phyloP scores from a whole-genome alignment of 2,797 vertebrate species.

The Crocidura indochinensis region DNA sequence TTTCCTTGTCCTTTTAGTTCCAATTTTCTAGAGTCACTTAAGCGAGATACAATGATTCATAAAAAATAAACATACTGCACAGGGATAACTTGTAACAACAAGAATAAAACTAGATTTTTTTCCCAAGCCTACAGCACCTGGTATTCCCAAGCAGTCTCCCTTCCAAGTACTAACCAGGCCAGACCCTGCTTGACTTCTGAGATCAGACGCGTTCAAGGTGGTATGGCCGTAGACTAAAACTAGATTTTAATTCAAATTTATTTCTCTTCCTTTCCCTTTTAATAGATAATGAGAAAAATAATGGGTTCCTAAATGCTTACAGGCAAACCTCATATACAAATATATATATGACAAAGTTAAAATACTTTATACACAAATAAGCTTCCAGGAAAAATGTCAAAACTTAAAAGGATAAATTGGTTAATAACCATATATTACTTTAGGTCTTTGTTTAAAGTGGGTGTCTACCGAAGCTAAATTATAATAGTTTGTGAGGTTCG shows the following conservation, averaged over 20 bases:
- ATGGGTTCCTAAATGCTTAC: slow-evolving; percentile 41
- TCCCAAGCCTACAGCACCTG: too few species aligned
- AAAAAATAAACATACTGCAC: slow-evolving; percentile 3
- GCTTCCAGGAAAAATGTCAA: background rate
- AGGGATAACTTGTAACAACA: slow-evolving; percentile 31
- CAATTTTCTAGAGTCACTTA: slow-evolving; percentile 41
- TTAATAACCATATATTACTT: background rate
- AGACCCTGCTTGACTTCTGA: too few species aligned
- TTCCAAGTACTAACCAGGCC: too few species aligned
- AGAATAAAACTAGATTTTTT: slow-evolving; percentile 68
- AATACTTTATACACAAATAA: slow-evolving; percentile 6
- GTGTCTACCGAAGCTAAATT: slow-evolving; percentile 36
- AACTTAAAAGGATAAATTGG: slow-evolving; percentile 56
- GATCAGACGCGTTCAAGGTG: too few species aligned
- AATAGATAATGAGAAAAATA: slow-evolving; percentile 65
- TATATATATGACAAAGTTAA: slow-evolving; percentile 65
- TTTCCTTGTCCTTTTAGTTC: background rate
- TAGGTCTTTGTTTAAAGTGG: background rate
- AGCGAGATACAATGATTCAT: background rate
- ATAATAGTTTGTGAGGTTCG: background rate
- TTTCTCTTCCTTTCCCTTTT: slow-evolving; percentile 70
- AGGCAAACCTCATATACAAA: slow-evolving; percentile 60
- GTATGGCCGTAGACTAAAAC: slow-evolving; percentile 73
- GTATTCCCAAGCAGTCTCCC: too few species aligned
- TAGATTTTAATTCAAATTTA: slow-evolving; percentile 59